Percentiles rank a stretch among this genome's conserved stretches.
Conservation (phyloP, 2,113 vertebrate species). For the Erpornis zantholeuca region DNA sequence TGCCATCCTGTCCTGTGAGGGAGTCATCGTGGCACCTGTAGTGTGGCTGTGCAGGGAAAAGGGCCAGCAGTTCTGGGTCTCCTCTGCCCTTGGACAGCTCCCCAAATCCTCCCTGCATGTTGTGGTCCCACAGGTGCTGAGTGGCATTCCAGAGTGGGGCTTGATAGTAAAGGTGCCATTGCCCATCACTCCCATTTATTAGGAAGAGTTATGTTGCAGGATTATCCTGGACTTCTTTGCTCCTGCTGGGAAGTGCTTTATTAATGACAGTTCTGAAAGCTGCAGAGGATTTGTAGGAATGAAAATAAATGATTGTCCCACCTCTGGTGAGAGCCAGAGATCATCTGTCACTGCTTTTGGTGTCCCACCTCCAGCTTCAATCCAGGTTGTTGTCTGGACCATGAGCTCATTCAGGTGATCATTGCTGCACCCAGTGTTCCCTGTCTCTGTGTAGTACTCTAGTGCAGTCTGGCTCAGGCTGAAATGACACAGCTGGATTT, state of each 20-base stretch:
- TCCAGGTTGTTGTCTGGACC: background rate
- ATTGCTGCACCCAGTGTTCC: background rate
- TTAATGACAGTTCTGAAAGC: background rate
- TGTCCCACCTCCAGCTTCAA: background rate
- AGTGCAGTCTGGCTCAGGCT: background rate
- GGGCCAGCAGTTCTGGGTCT: background rate
- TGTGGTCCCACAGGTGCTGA: background rate
- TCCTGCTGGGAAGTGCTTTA: background rate
- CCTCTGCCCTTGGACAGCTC: background rate
- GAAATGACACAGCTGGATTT: background rate
- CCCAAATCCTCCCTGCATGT: rapidly evolving
- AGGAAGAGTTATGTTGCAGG: background rate
- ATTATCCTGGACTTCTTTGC: background rate
- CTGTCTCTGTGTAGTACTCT: background rate
- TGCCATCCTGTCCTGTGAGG: background rate
- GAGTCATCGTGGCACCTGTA: rapidly evolving
- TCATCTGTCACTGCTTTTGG: background rate
- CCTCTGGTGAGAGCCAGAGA: background rate
- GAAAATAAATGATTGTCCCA: background rate
- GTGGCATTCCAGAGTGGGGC: background rate
- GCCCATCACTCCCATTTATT: background rate
- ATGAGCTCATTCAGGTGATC: background rate
- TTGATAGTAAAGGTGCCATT: background rate
- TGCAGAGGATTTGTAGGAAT: background rate
- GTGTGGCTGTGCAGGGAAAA: background rate